Base-by-base conservation (phyloP, 2,888 invertebrate genomes). In the Cheilosia impressa region DNA sequence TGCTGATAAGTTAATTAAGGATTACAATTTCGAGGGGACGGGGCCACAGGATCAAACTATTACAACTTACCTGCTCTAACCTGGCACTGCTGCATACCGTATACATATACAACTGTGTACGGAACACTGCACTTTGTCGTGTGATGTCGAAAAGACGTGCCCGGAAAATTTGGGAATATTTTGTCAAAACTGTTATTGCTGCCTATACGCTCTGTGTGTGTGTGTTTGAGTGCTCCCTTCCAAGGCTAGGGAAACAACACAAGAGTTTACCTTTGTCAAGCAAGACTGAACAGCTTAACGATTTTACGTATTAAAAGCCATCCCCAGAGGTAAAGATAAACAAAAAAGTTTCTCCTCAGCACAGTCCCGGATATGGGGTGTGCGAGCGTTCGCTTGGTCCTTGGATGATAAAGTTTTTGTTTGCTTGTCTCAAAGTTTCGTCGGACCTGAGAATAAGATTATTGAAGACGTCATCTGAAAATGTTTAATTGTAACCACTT, bases 1-100 rank as follows among this genome's bases (percentile, higher is more conserved):
- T 87, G 78, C 82, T 88, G 88, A 87, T 87, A 87, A 88, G 88
- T 88, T 88, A 88, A 88, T 88, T 88, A 88, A 88, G 88, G 88
- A 88, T 88, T 88, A 88, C 88, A 88, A 87, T 88, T 88, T 82
- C 81, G 80, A 80, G 75, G 65, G 87, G 82, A 68, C 79, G 66
- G 45, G 69, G 79, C 78, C 63, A 57, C 57, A 60, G 72, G 68
- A 58, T 58, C 57, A 43, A 78, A 81, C 78, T 69, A 78, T 68
- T 71, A 27, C 45, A 50, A 68, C 62, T 73, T 45, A 66, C 73
- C 71, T 77, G 57, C 58, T 34, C 41, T 43, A 58, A 34, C n/a
- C 34, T 53, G 47, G 47, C 22, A 27, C 47, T 47, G 47, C 6
- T 4, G 6, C 4, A 31, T n/a, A 7, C n/a, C 17, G 3, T 1